These are phyloP conservation scores for Salvelinus sp. DNA, from an alignment of 2,113 vertebrate species.

Conservation along the genomic window DNA sequence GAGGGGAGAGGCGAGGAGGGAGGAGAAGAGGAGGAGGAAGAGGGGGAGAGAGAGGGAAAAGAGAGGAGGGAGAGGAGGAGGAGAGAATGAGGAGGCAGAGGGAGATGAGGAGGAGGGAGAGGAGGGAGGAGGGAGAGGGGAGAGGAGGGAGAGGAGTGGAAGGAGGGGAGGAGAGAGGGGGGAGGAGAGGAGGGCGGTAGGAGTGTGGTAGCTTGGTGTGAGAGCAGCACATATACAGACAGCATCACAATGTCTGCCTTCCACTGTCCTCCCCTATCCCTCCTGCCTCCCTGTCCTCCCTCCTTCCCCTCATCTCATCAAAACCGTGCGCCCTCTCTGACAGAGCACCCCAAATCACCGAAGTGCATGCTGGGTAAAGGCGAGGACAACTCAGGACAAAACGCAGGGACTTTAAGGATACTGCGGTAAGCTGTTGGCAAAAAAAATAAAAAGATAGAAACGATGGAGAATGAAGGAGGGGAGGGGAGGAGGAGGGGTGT, in stretches of 20 bases:
- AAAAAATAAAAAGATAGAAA: constrained; percentile 13
- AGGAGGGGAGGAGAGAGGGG: background rate
- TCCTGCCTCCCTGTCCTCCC: background rate
- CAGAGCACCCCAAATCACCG: constrained; percentile 47
- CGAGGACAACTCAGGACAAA: constrained; percentile 70
- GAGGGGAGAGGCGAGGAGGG: background rate
- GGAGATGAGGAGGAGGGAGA: no score
- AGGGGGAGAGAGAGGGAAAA: no score
- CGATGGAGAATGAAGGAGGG: constrained; percentile 17
- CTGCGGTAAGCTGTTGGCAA: constrained; percentile 61
- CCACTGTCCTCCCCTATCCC: background rate
- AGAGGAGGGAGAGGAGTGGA: no score
- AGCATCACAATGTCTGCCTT: constrained; percentile 39
- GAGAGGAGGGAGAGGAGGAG: no score
- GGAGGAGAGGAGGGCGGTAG: no score
- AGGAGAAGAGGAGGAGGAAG: no score
- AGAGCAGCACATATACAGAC: constrained; percentile 7
- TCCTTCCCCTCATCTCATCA: constrained; percentile 39
- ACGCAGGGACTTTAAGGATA: constrained; percentile 64
- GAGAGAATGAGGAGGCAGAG: no score
- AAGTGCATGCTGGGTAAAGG: constrained; percentile 56
- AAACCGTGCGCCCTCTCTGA: constrained; percentile 52
- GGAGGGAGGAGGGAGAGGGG: no score
- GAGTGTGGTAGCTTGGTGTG: background rate
- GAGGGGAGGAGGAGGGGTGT: background rate